Evolutionary conservation across 2,797 vertebrate species (phyloP).

Genomic region (Glyptemys insculpta): DNA sequence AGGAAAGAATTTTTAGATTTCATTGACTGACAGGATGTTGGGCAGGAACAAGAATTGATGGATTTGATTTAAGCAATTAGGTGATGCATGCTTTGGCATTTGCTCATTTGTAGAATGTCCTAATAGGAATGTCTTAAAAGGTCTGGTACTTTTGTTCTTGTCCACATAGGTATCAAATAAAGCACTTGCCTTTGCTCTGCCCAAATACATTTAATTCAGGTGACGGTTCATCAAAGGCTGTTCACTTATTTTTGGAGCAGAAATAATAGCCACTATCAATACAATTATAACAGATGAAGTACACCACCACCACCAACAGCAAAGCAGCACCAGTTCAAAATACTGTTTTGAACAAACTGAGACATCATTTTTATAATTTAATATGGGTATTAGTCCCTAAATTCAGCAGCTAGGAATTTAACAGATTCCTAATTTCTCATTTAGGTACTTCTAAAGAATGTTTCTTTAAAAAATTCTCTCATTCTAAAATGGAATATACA

Average conservation of each 20-base stretch:
- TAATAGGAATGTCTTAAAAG: not conserved
- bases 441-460: not conserved
- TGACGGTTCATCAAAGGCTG: too few species aligned
- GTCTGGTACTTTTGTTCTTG: too few species aligned
- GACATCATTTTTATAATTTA: not conserved
- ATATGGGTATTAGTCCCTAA: fast-evolving
- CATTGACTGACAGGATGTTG: not conserved
- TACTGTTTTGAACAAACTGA: not conserved
- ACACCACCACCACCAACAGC: too few species aligned
- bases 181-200: too few species aligned
- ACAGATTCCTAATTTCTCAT: not conserved
- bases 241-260: too few species aligned
- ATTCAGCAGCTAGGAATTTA: too few species aligned
- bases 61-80: not conserved
- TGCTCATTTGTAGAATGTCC: not conserved
- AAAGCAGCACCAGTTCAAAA: not conserved
- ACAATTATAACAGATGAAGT: too few species aligned
- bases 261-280: too few species aligned
- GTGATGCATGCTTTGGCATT: not conserved
- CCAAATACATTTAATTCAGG: too few species aligned
- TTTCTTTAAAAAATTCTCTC: not conserved
- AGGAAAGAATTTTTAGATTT: not conserved
- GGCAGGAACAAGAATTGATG: not conserved
- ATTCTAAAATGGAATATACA: not conserved
- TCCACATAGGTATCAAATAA: too few species aligned